phyloP scores from a whole-genome alignment of 2,113 vertebrate species.

The Amphilophus citrinellus region DNA sequence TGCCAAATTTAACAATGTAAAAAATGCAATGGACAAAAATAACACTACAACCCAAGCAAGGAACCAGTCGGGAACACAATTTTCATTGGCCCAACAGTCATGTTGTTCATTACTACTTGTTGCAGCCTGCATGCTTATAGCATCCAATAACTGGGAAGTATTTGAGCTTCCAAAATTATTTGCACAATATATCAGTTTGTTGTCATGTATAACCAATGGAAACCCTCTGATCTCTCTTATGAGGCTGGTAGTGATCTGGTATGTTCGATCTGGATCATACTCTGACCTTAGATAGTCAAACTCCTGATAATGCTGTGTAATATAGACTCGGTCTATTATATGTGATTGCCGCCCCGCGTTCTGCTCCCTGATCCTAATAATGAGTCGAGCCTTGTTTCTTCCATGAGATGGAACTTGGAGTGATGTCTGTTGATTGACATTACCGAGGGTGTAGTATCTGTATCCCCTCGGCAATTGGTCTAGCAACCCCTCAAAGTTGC shows the following conservation, averaged over 20 bases:
- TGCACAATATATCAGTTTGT: too few relatives aligned
- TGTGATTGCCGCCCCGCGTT: too few relatives aligned
- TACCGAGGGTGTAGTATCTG: conserved; percentile 8
- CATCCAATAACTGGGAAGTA: neutral
- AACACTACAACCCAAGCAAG: accelerated
- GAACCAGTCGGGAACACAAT: neutral
- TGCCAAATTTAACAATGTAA: neutral
- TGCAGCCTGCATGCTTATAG: conserved; percentile 8
- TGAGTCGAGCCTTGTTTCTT: neutral
- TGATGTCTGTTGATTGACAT: neutral
- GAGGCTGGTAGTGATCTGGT: neutral
- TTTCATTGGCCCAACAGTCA: neutral
- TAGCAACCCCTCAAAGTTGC: neutral
- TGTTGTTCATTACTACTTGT: neutral
- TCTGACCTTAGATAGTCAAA: accelerated
- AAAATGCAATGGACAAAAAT: neutral
- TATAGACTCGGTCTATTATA: neutral
- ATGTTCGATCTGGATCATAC: neutral
- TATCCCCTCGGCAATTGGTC: neutral
- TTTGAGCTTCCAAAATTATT: neutral
- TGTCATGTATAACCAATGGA: neutral
- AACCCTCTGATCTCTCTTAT: conserved; percentile 52
- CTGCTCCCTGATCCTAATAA: neutral
- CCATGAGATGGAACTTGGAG: accelerated
- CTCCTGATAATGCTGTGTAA: neutral